A percentile compares a stretch with the other conserved stretches of the same genome.
phyloP scores from a whole-genome alignment of 2,888 invertebrate genomes.

The Lepas anatifera region DNA sequence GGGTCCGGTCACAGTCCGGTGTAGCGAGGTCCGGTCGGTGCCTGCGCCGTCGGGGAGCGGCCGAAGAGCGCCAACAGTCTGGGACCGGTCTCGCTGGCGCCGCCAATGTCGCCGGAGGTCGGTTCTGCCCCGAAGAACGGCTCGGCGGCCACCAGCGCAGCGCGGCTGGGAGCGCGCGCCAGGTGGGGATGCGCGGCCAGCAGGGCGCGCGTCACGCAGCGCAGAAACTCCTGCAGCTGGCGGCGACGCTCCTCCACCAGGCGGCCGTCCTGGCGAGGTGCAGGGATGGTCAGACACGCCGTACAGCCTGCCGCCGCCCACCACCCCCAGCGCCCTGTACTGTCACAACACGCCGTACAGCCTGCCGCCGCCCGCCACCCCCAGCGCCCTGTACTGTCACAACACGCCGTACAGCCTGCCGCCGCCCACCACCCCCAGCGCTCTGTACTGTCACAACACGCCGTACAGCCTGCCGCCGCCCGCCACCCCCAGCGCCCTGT shows the following conservation, averaged over 20 bases:
- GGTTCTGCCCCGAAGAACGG: conserved; percentile 67
- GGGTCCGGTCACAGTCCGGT: background rate
- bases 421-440: too few relatives aligned
- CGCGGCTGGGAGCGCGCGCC: conserved; percentile 58
- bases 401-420: too few relatives aligned
- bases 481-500: too few relatives aligned
- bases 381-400: too few relatives aligned
- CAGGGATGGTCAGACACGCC: too few relatives aligned
- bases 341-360: too few relatives aligned
- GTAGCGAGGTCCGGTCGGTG: background rate
- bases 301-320: too few relatives aligned
- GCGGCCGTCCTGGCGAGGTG: conserved; percentile 49
- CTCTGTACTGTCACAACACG: too few relatives aligned
- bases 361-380: too few relatives aligned
- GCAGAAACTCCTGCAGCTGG: conserved; percentile 72
- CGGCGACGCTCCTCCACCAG: conserved; percentile 79
- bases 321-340: too few relatives aligned
- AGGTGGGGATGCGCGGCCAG: conserved; percentile 58
- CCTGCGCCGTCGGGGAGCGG: background rate
- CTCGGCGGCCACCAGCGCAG: conserved; percentile 61
- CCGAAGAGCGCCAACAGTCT: background rate
- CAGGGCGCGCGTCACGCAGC: conserved; percentile 56
- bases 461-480: too few relatives aligned
- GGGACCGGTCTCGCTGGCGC: background rate
- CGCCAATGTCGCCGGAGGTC: background rate